Percentiles rank a stretch among this genome's conserved stretches.
phyloP scores from a whole-genome alignment of 2,888 invertebrate genomes.

The Drosophila helvetica region DNA sequence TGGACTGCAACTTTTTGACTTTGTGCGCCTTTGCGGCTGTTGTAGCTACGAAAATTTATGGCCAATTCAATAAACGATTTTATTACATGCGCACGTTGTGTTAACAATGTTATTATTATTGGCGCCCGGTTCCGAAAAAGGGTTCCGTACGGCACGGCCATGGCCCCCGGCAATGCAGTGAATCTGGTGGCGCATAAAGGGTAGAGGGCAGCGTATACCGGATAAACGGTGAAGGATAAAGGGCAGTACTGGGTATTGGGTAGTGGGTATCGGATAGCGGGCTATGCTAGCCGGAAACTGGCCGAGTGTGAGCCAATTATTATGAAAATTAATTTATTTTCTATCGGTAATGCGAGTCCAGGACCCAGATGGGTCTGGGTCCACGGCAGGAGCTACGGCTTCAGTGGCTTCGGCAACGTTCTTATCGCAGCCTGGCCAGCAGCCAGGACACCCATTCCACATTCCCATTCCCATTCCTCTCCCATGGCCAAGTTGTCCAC shows the following conservation, averaged over 20 bases:
- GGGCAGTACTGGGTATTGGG: no score
- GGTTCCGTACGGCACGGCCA: conserved; percentile 21
- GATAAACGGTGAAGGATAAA: no score
- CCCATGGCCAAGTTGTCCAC: conserved; percentile 24
- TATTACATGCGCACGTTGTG: conserved; percentile 80
- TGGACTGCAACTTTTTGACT: conserved; percentile 75
- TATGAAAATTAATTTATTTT: conserved; percentile 76
- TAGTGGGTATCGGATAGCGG: not conserved
- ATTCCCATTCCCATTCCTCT: not conserved
- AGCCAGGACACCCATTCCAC: conserved; percentile 11
- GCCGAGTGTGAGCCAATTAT: conserved; percentile 58
- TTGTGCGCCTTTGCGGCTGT: conserved; percentile 67
- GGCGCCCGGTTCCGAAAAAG: conserved; percentile 60
- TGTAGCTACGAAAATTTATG: conserved; percentile 77
- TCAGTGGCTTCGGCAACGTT: conserved; percentile 6
- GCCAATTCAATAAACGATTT: conserved; percentile 82
- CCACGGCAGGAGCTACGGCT: conserved; percentile 11
- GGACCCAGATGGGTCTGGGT: conserved; percentile 11
- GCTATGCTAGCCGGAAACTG: conserved; percentile 1
- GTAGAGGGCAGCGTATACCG: not conserved
- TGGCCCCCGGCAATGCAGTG: conserved; percentile 64
- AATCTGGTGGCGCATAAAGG: conserved; percentile 2
- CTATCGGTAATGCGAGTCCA: conserved; percentile 64
- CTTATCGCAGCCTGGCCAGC: conserved; percentile 63
- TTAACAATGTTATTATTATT: conserved; percentile 80